Conservation (phyloP, 2,797 vertebrate species). For the Sardinella longiceps region DNA sequence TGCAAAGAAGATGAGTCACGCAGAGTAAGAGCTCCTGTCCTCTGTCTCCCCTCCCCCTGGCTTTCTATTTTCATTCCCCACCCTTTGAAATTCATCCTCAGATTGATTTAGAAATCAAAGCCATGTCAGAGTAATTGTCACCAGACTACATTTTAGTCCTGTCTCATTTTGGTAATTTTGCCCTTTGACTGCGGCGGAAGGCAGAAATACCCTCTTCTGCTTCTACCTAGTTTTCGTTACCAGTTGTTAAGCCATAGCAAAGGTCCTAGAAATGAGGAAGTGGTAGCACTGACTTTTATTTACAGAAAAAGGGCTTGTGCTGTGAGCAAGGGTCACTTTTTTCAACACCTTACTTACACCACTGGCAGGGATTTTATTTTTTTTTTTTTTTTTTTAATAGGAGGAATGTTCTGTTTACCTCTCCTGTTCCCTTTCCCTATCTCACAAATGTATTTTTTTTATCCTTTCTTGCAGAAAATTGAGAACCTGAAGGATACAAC, state of each 20-base stretch:
- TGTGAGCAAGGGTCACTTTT: not conserved
- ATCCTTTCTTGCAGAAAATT: slow-evolving; percentile 84
- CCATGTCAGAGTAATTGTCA: not conserved
- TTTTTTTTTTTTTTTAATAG: not conserved
- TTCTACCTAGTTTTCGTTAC: not conserved
- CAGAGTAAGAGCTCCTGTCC: slow-evolving; percentile 80
- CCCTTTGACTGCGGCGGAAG: not conserved
- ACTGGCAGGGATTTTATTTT: too few relatives aligned
- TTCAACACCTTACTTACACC: not conserved
- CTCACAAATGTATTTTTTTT: slow-evolving; percentile 26
- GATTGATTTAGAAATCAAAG: not conserved
- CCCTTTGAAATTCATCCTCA: not conserved
- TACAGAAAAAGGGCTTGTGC: not conserved
- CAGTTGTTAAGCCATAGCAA: not conserved
- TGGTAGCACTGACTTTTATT: not conserved
- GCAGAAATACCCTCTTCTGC: not conserved
- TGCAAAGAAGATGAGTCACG: slow-evolving; percentile 98
- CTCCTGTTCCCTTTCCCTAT: not conserved
- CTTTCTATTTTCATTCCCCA: not conserved
- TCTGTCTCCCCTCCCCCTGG: not conserved
- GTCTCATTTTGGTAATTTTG: slow-evolving; percentile 5
- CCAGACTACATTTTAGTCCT: not conserved
- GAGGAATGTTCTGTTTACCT: not conserved
- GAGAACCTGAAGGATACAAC: slow-evolving; percentile 97
- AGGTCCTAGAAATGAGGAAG: not conserved